Percentiles rank a stretch among this genome's conserved stretches.
Conservation (phyloP, 2,113 vertebrate genomes). For the Argyrosomus japonicus region DNA sequence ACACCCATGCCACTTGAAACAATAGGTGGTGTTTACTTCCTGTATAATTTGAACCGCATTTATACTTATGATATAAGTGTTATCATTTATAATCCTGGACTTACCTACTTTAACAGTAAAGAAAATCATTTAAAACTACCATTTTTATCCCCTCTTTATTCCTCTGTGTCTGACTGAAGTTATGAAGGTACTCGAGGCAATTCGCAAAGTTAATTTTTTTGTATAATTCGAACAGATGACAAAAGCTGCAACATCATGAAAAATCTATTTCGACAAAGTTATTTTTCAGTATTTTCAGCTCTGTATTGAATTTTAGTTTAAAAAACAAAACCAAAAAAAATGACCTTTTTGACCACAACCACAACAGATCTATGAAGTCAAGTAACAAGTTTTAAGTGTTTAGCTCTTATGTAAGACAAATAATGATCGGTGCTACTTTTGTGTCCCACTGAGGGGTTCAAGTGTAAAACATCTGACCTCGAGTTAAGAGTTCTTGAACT, state of each 20-base stretch:
- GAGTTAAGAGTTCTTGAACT: too few relatives aligned
- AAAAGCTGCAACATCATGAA: not conserved
- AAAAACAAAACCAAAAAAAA: not conserved
- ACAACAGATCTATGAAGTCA: not conserved
- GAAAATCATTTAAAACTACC: not conserved
- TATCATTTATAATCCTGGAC: not conserved
- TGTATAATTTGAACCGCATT: not conserved
- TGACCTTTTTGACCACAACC: not conserved
- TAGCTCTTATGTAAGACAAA: not conserved
- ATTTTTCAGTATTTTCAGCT: not conserved
- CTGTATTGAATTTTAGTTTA: not conserved
- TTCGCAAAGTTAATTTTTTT: not conserved
- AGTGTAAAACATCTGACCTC: not conserved
- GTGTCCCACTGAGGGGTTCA: not conserved
- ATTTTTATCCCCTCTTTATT: not conserved
- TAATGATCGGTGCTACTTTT: not conserved
- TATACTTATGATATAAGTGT: too few relatives aligned
- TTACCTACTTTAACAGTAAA: not conserved
- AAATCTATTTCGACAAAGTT: too few relatives aligned
- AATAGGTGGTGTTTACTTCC: not conserved
- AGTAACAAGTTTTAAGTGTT: not conserved
- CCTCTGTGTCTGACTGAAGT: not conserved
- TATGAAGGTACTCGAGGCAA: not conserved
- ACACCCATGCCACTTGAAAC: not conserved
- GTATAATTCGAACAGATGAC: not conserved